Conservation (phyloP, 2,113 vertebrate genomes). For the Thamnaconus septentrionalis region DNA sequence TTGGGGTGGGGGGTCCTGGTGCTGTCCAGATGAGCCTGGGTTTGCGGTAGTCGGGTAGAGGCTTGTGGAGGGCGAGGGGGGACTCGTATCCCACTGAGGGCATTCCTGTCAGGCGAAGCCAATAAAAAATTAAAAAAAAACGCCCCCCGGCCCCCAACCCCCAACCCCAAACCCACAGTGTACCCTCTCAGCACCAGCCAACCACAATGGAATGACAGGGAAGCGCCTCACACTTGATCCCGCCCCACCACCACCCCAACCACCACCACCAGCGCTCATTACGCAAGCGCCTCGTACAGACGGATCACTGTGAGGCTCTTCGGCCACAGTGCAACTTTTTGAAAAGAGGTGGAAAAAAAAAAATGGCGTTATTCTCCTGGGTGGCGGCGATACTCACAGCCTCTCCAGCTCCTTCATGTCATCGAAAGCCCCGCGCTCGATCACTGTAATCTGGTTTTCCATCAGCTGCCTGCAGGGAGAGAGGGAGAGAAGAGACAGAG, state of each 20-base stretch:
- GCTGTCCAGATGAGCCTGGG: slow-evolving; percentile 66
- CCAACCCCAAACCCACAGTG: slow-evolving; percentile 29
- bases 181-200: slow-evolving; percentile 45
- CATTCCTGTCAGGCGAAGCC: slow-evolving; percentile 60
- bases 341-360: slow-evolving; percentile 10
- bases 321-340: slow-evolving; percentile 35
- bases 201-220: slow-evolving; percentile 49
- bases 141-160: not conserved
- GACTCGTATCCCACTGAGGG: slow-evolving; percentile 62
- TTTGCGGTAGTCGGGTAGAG: slow-evolving; percentile 33
- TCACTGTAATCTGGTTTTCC: slow-evolving; percentile 93
- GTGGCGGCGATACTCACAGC: slow-evolving; percentile 84
- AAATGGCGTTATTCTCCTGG: slow-evolving; percentile 25
- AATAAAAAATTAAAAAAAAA: slow-evolving; percentile 44
- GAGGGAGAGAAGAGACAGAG: slow-evolving; percentile 29
- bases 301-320: too few species aligned
- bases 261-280: too few species aligned
- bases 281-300: too few species aligned
- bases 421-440: slow-evolving; percentile 94
- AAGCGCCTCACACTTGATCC: slow-evolving; percentile 46
- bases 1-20: slow-evolving; percentile 41
- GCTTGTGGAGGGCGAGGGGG: slow-evolving; percentile 6
- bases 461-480: slow-evolving; percentile 89
- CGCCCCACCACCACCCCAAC: not conserved
- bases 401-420: slow-evolving; percentile 98